Evolutionary conservation across 2,113 vertebrate species (phyloP), one percentile per base, ranked within the genome.

Genomic region (Cacatua alba): DNA sequence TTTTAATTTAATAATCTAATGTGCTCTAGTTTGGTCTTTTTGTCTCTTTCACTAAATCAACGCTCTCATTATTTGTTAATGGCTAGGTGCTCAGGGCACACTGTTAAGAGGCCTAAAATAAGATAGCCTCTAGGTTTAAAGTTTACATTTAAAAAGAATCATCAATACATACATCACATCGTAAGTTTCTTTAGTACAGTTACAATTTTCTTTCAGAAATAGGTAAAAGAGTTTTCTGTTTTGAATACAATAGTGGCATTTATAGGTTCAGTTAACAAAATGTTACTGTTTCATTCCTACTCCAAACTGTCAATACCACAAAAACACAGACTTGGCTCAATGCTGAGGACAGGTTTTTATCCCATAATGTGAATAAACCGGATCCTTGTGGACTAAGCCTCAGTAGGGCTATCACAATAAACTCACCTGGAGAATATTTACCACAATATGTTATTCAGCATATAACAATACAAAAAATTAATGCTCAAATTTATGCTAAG

Each of bases 1-100:
- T 91, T 96, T 97, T 95, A 84, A 94, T 94, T 76, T 92, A 91
- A 89, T 95, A 91, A 81, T 67, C 65, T 76, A 92, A 75, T 65
- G 52, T 10, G 37, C 77, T 93, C 77, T 77, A 80, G 28, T 82
- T 92, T 67, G 6, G 16, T 8, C 0, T 4, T 17, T 71, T 65
- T 75, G 52, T 80, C 63, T 13, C 52, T 91, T 86, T 78, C 67
- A 92, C 52, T 2, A 0, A 95, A 82, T 79, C 80, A 89, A 75
- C 65, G 88, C 23, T 86, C 72, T 94, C 80, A 77, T 94, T 93
- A 95, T 86, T 94, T 92, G 88, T 90, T 92, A 92, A 96, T 0
- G 0, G 65, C 26, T 57, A 74, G 41, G 48, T 82, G 31, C 77
- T 86, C 28, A 49, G 28, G 52, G 86, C 35, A 84, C 49, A 43